These are phyloP conservation scores for Himalopsyche anomala DNA, from an alignment of 2,888 invertebrate genomes.

Conservation along the genomic window DNA sequence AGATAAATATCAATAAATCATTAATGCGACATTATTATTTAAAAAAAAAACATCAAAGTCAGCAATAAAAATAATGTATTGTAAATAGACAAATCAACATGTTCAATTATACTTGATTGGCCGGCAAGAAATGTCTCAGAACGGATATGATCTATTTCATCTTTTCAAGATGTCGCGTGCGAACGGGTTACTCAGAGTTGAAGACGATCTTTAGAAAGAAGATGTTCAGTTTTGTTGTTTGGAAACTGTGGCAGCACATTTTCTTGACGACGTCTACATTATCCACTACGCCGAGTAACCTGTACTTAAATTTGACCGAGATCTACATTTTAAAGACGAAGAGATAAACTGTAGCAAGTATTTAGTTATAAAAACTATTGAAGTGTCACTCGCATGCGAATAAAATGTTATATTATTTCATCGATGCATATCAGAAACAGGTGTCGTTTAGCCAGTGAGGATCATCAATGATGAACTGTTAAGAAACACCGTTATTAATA, in stretches of 20 bases:
- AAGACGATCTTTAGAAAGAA: not conserved
- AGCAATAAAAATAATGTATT: no score
- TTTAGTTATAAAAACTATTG: no score
- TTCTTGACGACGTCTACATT: not conserved
- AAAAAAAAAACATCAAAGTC: no score
- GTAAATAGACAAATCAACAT: no score
- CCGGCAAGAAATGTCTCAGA: not conserved
- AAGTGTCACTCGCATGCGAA: not conserved
- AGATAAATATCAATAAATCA: no score
- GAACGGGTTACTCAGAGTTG: not conserved
- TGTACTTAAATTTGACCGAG: constrained; percentile 11
- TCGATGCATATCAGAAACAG: no score
- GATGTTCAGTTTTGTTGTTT: not conserved
- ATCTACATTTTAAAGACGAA: constrained; percentile 12
- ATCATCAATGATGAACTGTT: no score
- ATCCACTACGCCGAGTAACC: not conserved
- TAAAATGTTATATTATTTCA: not conserved
- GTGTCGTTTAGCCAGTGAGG: no score
- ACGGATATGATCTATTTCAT: not conserved
- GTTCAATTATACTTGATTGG: no score
- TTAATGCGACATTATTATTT: no score
- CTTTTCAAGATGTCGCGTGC: not conserved
- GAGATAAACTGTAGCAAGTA: not conserved
- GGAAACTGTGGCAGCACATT: not conserved
- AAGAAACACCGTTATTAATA: no score